These are phyloP conservation scores for Cettia cetti DNA, from an alignment of 2,113 vertebrate species.

Conservation along the genomic window DNA sequence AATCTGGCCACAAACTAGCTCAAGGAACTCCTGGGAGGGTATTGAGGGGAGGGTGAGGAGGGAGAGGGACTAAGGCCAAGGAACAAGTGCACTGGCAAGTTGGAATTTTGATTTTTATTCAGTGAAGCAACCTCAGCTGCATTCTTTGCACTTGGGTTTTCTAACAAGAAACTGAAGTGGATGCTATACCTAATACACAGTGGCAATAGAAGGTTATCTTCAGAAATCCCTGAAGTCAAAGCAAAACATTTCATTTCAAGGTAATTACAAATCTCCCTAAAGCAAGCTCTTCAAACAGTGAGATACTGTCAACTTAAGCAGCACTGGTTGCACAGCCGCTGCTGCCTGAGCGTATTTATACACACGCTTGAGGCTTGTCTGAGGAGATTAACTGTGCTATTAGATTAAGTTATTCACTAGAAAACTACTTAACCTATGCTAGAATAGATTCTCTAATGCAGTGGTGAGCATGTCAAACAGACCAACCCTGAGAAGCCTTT, in stretches of 20 bases:
- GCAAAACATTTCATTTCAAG: not conserved
- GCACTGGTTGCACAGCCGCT: not conserved
- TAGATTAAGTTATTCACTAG: conserved; percentile 32
- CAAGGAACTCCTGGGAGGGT: not conserved
- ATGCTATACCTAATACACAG: not conserved
- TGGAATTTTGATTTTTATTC: not conserved
- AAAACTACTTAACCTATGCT: conserved; percentile 53
- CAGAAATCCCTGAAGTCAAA: not conserved
- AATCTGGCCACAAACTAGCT: not conserved
- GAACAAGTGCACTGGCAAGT: not conserved
- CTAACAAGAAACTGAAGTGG: not conserved
- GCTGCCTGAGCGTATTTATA: not conserved
- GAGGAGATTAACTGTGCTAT: conserved; percentile 41
- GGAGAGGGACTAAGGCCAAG: not conserved
- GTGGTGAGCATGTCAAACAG: not conserved
- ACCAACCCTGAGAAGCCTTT: not conserved
- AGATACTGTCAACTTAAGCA: not conserved
- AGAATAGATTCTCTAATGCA: conserved; percentile 49
- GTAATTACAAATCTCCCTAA: not conserved
- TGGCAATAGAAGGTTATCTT: not conserved
- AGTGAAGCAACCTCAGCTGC: not conserved
- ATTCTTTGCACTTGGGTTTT: not conserved
- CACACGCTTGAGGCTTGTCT: not conserved
- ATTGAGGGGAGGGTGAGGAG: not conserved
- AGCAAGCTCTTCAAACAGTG: not conserved